phyloP scores from a whole-genome alignment of 1,140 invertebrate genomes.

The Aphidius gifuensis region DNA sequence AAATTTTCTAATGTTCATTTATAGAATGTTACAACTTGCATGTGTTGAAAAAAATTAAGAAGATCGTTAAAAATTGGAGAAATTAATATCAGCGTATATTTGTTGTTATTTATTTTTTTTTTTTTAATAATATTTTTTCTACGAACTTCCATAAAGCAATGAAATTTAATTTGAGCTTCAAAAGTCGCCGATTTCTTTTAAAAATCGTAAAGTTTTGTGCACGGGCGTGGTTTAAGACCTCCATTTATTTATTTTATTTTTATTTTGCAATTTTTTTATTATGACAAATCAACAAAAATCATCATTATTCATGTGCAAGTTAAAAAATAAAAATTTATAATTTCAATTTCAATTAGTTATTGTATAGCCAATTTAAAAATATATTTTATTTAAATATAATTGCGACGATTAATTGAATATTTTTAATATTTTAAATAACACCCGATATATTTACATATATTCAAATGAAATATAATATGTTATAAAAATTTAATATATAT shows the following conservation, averaged over 20 bases:
- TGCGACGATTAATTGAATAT: background rate
- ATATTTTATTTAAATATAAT: background rate
- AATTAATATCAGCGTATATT: conserved; percentile 5
- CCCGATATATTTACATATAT: no score
- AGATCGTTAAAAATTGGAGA: conserved; percentile 1
- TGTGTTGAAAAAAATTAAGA: conserved; percentile 8
- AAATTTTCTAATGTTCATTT: no score
- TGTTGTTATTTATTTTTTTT: background rate
- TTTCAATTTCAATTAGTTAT: no score
- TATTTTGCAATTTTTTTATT: conserved; percentile 8
- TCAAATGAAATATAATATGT: no score
- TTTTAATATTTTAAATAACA: no score
- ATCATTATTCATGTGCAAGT: conserved; percentile 1
- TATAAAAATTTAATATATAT: background rate
- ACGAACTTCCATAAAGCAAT: conserved; percentile 31
- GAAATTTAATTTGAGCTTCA: conserved; percentile 36
- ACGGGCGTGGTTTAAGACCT: conserved; percentile 21
- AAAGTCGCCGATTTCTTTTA: conserved; percentile 22
- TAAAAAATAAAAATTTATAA: no score
- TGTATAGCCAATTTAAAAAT: no score
- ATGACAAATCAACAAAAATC: conserved; percentile 4
- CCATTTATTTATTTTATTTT: conserved; percentile 10
- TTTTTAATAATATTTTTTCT: conserved; percentile 32
- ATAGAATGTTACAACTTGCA: background rate
- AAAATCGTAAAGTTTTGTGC: conserved; percentile 15